Evolutionary conservation across 2,113 vertebrate genomes (phyloP), one percentile per base, ranked within the genome.

Genomic region (Acrocephalus kingi): DNA sequence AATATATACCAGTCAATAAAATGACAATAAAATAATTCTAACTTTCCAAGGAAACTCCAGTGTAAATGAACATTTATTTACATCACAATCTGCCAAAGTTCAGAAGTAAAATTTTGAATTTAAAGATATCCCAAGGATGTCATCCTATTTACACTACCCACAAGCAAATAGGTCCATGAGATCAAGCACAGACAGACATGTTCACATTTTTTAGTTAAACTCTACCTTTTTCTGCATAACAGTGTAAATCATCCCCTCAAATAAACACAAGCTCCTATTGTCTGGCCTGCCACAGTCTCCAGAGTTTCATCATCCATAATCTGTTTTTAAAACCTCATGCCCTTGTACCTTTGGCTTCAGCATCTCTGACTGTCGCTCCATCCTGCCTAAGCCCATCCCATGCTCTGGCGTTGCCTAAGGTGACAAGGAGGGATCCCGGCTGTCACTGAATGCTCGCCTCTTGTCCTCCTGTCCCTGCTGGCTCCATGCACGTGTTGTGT

Each of bases 281-380:
- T 78, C 55, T 85, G 54, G 13, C 19, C 48, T 84, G 35, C n/a
- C 11, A 17, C 0, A 0, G 18, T 84, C 64, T 66, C 83, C 30
- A n/a, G 51, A 62, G 15, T 74, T 91, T 84, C 55, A 52, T 74
- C 68, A 74, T 3, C 35, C 25, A 2, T 59, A 39, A 27, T 28
- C 19, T 93, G 68, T 72, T 93, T 92, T 81, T 84, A 15, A 63
- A 8, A 52, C 27, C 13, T 78, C 22, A 10, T 92, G 86, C 15
- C 89, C 91, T 94, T 95, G 89, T 93, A 64, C 35, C 62, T 94
- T 93, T 92, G 82, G 37, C 52, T 92, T 66, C 69, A 81, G 76
- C 76, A 45, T 67, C 0, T 0, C 67, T 83, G 78, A 37, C 63
- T 67, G 41, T 93, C 0, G 0, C 48, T 71, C 19, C 59, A 18